phyloP scores from a whole-genome alignment of 2,888 invertebrate species.

The Antheraea yamamai region DNA sequence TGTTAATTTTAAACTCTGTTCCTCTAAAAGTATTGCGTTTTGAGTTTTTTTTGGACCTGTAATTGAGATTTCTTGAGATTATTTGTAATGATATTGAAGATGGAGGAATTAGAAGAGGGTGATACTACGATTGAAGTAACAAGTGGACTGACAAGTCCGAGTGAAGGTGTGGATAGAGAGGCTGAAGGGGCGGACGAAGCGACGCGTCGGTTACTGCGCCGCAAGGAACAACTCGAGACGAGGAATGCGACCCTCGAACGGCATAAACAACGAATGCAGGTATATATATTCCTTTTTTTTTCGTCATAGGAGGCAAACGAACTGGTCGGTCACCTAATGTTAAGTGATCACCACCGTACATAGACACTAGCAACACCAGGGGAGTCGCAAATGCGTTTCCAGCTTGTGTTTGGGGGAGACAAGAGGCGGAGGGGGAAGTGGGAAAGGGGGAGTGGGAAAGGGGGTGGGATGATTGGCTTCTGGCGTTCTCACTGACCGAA shows the following conservation, averaged over 20 bases:
- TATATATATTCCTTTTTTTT: slow-evolving; percentile 29
- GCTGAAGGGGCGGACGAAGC: slow-evolving; percentile 72
- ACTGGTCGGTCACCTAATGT: no score
- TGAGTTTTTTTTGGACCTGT: no score
- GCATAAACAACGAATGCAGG: slow-evolving; percentile 71
- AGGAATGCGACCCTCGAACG: slow-evolving; percentile 69
- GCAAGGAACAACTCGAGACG: slow-evolving; percentile 72
- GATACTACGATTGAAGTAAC: slow-evolving; percentile 40
- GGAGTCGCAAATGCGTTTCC: background rate
- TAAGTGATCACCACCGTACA: no score
- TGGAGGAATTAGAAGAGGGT: slow-evolving; percentile 69
- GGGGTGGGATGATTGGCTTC: no score
- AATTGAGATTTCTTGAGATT: background rate
- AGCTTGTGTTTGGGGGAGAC: no score
- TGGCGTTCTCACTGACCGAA: no score
- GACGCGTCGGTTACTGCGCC: slow-evolving; percentile 63
- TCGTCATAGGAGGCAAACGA: no score
- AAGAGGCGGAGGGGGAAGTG: no score
- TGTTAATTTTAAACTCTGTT: no score
- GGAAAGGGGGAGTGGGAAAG: no score
- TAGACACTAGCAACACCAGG: no score
- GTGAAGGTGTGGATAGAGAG: slow-evolving; percentile 68
- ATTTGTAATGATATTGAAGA: slow-evolving; percentile 41
- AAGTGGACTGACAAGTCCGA: slow-evolving; percentile 50
- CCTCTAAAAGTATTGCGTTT: no score